Evolutionary conservation across 2,797 vertebrate genomes (phyloP).

Genomic region (Naso thynnoides): DNA sequence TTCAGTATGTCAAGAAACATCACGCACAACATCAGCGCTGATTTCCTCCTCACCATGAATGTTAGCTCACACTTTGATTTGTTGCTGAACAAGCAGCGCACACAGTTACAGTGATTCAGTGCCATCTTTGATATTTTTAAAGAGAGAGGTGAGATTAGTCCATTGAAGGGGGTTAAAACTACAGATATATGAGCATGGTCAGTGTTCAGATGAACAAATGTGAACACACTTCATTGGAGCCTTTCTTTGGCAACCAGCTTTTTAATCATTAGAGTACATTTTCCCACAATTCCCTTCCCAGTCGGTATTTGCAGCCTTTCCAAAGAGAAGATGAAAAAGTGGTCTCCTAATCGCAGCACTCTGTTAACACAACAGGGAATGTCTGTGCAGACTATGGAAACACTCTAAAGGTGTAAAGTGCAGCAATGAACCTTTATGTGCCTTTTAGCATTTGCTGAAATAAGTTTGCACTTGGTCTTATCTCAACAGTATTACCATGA

Average conservation of each 20-base stretch:
- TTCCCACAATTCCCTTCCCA: conserved; percentile 75
- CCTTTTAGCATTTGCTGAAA: neutral
- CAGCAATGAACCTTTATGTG: conserved; percentile 13
- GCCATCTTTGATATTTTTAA: conserved; percentile 27
- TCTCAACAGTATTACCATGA: neutral
- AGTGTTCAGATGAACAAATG: conserved; percentile 36
- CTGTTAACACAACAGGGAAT: conserved; percentile 65
- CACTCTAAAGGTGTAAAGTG: conserved; percentile 31
- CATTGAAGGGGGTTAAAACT: conserved; percentile 29
- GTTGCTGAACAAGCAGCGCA: conserved; percentile 3
- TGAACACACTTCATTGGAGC: conserved; percentile 39
- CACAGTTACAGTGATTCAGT: conserved; percentile 15
- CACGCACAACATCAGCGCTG: neutral
- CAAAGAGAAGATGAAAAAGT: conserved; percentile 71
- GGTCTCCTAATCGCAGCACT: conserved; percentile 67
- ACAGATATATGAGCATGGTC: conserved; percentile 46
- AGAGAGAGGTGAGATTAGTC: conserved; percentile 12
- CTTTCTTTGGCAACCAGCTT: conserved; percentile 59
- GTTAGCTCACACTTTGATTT: neutral
- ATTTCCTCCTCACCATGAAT: neutral
- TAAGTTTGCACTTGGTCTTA: neutral
- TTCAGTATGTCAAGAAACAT: neutral
- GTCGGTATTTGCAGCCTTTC: conserved; percentile 66
- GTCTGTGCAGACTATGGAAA: conserved; percentile 45
- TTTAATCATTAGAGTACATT: conserved; percentile 65